These are phyloP conservation scores for Dasypus novemcinctus DNA, from an alignment of 2,113 vertebrate species.

Conservation along the genomic window DNA sequence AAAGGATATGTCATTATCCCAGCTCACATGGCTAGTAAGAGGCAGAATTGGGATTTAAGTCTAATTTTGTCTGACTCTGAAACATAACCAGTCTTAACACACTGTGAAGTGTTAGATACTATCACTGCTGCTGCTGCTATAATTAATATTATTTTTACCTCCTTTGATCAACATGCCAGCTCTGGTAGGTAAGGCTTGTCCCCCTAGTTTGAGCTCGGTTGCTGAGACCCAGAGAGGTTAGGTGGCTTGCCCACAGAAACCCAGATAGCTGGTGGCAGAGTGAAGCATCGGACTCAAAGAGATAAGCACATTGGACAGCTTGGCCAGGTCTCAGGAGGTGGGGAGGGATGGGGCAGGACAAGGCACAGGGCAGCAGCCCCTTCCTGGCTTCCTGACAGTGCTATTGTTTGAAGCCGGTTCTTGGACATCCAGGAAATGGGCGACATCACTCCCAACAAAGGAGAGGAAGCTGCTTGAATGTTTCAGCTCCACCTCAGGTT, in stretches of 20 bases:
- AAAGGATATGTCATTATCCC: neutral
- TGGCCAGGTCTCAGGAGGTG: slow-evolving; percentile 75
- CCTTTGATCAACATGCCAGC: neutral
- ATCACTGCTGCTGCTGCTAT: too few species aligned
- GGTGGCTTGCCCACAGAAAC: neutral
- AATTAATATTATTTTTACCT: rapidly evolving
- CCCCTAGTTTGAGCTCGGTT: neutral
- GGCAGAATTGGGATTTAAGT: neutral
- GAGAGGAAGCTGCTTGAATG: slow-evolving; percentile 78
- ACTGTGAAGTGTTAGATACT: too few species aligned
- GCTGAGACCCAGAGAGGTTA: neutral
- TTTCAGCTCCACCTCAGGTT: slow-evolving; percentile 70
- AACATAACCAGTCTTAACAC: neutral
- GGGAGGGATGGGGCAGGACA: slow-evolving; percentile 71
- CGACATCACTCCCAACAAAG: slow-evolving; percentile 80
- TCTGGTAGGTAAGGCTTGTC: neutral
- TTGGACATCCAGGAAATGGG: slow-evolving; percentile 80
- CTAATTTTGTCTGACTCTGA: neutral
- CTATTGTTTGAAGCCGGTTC: slow-evolving; percentile 78
- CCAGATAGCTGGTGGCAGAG: neutral
- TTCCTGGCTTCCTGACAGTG: slow-evolving; percentile 79
- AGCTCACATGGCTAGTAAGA: neutral
- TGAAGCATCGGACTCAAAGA: slow-evolving; percentile 39
- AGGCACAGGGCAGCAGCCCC: slow-evolving; percentile 69
- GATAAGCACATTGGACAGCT: slow-evolving; percentile 69